These are phyloP conservation scores for Phenganax stokvisi DNA, from an alignment of 92 coral and sea anemone species.

Conservation along the genomic window DNA sequence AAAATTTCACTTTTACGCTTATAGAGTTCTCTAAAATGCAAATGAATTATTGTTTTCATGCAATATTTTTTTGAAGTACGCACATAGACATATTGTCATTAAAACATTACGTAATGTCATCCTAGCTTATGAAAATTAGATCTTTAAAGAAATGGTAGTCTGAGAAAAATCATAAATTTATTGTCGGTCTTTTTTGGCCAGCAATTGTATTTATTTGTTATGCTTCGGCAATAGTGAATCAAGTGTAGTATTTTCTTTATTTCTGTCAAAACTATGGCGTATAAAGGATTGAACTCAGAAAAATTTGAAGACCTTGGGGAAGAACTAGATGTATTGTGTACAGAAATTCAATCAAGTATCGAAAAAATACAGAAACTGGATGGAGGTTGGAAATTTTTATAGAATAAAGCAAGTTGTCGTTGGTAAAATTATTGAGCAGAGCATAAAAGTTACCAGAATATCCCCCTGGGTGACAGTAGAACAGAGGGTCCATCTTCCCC, in stretches of 20 bases:
- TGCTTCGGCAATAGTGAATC: neutral
- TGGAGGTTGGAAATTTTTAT: constrained; percentile 59
- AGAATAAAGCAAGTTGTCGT: too few species aligned
- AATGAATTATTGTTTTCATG: too few species aligned
- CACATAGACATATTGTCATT: too few species aligned
- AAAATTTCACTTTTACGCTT: too few species aligned
- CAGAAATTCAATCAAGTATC: constrained; percentile 64
- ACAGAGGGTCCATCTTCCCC: neutral
- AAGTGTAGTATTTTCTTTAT: neutral
- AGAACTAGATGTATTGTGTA: constrained; percentile 64
- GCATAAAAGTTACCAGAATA: too few species aligned
- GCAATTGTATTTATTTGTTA: neutral
- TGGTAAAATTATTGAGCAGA: too few species aligned
- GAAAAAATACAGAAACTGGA: constrained; percentile 72
- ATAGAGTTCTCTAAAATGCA: too few species aligned
- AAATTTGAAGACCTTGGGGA: constrained; percentile 96
- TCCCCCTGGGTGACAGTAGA: neutral
- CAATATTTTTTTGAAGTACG: too few species aligned
- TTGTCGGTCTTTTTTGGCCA: neutral
- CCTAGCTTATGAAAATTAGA: neutral
- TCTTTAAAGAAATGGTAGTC: neutral
- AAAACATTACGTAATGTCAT: neutral
- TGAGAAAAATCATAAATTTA: neutral
- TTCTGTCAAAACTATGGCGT: constrained; percentile 23
- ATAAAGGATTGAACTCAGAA: constrained; percentile 67